Evolutionary conservation across 1,140 invertebrate species (phyloP).

Genomic region (Pollicipes pollicipes): DNA sequence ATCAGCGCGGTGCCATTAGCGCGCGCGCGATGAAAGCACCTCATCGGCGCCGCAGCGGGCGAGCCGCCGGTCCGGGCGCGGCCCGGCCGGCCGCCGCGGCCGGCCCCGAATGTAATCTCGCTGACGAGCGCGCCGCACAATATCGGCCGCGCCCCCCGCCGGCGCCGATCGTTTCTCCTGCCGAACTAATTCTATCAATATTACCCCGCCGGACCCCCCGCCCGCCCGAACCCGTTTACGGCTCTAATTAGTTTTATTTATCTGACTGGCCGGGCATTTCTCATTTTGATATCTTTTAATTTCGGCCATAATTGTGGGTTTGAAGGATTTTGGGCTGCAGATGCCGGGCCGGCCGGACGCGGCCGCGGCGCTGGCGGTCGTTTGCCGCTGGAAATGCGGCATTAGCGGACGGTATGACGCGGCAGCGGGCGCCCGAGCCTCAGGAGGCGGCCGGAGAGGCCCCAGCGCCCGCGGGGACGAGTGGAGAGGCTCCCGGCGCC

Average conservation of each 20-base stretch:
- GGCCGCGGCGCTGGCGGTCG: too few species aligned
- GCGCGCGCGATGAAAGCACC: not conserved
- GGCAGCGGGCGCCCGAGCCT: too few species aligned
- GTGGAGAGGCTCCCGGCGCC: too few species aligned
- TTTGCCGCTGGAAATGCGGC: too few species aligned
- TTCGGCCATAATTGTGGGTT: constrained; percentile 1
- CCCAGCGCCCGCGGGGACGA: too few species aligned
- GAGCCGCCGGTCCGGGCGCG: too few species aligned
- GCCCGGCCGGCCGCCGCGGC: too few species aligned
- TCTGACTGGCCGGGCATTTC: not conserved
- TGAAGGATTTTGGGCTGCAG: not conserved
- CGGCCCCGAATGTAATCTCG: not conserved
- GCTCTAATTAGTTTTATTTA: constrained; percentile 2
- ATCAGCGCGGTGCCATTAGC: not conserved
- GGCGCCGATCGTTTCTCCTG: not conserved
- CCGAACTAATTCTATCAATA: constrained; percentile 2
- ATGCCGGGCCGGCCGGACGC: not conserved
- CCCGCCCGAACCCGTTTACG: not conserved
- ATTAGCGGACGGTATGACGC: too few species aligned
- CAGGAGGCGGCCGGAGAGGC: too few species aligned
- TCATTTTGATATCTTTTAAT: constrained; percentile 1
- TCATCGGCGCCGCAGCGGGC: not conserved
- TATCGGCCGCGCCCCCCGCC: not conserved
- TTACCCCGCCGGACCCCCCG: not conserved
- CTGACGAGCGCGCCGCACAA: not conserved